These are phyloP conservation scores for Drosophila robusta DNA, from an alignment of 2,888 invertebrate species.

Conservation along the genomic window DNA sequence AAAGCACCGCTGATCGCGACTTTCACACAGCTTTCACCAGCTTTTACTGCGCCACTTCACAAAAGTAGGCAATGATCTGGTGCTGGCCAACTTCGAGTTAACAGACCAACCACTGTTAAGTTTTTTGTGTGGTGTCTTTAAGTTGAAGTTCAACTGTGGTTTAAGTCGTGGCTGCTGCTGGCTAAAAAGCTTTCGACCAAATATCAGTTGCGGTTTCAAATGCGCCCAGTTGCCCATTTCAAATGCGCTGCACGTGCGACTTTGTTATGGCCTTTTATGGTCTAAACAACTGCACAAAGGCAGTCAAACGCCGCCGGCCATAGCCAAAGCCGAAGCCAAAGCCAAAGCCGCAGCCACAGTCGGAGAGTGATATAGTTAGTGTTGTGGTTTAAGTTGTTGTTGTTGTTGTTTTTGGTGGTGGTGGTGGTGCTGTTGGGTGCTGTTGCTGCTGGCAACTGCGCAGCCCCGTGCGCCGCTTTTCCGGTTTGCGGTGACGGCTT, in stretches of 20 bases:
- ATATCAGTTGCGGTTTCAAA: constrained; percentile 21
- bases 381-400: constrained; percentile 31
- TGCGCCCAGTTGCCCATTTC: constrained; percentile 21
- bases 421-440: constrained; percentile 4
- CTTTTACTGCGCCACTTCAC: constrained; percentile 4
- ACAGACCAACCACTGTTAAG: constrained; percentile 8
- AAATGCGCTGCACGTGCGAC: constrained; percentile 52
- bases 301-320: constrained; percentile 27
- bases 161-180: constrained; percentile 21
- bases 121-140: constrained; percentile 1
- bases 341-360: not conserved
- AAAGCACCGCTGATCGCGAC: constrained; percentile 8
- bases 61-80: constrained; percentile 31
- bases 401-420: constrained; percentile 7
- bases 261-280: constrained; percentile 52
- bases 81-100: not conserved
- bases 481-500: constrained; percentile 64
- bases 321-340: constrained; percentile 2
- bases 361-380: constrained; percentile 35
- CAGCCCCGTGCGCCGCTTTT: constrained; percentile 64
- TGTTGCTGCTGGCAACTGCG: constrained; percentile 14
- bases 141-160: constrained; percentile 17
- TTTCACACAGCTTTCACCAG: constrained; percentile 31
- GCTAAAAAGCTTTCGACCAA: constrained; percentile 34
- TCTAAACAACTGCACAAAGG: constrained; percentile 52